A percentile compares a stretch with the other conserved stretches of the same genome.
These are phyloP conservation scores for Ptilonorhynchus violaceus DNA, from an alignment of 2,113 vertebrate species.

Conservation along the genomic window DNA sequence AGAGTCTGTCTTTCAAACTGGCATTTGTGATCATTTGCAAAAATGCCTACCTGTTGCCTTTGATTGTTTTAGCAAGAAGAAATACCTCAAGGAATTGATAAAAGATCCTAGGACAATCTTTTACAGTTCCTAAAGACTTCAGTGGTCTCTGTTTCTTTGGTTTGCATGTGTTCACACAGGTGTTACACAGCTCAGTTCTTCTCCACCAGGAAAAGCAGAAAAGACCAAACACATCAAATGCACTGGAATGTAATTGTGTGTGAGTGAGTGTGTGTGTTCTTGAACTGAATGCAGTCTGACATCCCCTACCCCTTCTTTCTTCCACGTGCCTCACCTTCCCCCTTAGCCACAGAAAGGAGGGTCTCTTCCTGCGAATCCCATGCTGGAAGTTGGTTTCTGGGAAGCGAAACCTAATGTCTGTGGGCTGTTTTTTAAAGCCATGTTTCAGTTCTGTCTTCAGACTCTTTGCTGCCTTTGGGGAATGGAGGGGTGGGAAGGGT, in stretches of 20 bases:
- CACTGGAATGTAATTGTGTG: conserved; percentile 61
- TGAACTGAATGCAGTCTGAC: conserved; percentile 54
- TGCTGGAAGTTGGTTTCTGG: conserved; percentile 70
- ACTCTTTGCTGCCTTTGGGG: conserved; percentile 61
- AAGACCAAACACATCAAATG: conserved; percentile 68
- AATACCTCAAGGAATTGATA: conserved; percentile 64
- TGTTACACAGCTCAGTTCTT: conserved; percentile 54
- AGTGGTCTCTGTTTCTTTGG: conserved; percentile 58
- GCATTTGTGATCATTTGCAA: conserved; percentile 11
- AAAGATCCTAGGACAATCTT: conserved; percentile 41
- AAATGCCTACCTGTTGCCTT: conserved; percentile 57
- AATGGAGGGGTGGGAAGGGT: conserved; percentile 43
- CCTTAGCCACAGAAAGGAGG: conserved; percentile 54
- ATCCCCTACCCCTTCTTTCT: conserved; percentile 35
- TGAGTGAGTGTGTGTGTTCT: background rate
- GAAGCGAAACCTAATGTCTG: conserved; percentile 58
- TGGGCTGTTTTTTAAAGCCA: conserved; percentile 61
- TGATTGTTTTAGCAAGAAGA: conserved; percentile 54
- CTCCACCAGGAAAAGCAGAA: conserved; percentile 58
- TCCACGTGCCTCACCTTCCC: conserved; percentile 44
- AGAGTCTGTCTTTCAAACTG: conserved; percentile 27
- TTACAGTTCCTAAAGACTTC: conserved; percentile 56
- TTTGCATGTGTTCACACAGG: conserved; percentile 44
- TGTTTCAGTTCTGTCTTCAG: conserved; percentile 63
- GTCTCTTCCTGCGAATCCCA: conserved; percentile 62